phyloP scores from a whole-genome alignment of 2,888 invertebrate genomes.

The Limenitis camilla region DNA sequence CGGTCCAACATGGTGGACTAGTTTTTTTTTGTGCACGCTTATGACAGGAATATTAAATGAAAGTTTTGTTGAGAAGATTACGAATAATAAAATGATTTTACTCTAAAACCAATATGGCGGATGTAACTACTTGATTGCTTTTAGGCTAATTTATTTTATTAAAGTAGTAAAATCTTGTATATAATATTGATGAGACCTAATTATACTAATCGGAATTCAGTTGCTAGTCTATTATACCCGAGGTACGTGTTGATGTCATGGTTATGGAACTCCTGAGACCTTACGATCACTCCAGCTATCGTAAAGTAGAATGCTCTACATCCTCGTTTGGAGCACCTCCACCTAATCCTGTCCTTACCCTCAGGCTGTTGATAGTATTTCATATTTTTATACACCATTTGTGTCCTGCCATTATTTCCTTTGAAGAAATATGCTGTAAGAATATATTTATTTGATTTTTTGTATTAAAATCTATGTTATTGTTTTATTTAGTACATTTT shows the following conservation, averaged over 20 bases:
- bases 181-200: not conserved
- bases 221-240: slow-evolving; percentile 5
- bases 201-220: not conserved
- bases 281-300: slow-evolving; percentile 26
- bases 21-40: too few species aligned
- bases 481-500: not conserved
- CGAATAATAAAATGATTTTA: too few species aligned
- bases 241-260: slow-evolving; percentile 17
- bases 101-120: too few species aligned
- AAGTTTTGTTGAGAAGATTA: too few species aligned
- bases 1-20: too few species aligned
- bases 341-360: slow-evolving; percentile 30
- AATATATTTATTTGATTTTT: not conserved
- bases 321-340: slow-evolving; percentile 39
- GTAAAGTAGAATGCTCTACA: slow-evolving; percentile 36
- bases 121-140: too few species aligned
- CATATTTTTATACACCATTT: slow-evolving; percentile 35
- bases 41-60: too few species aligned
- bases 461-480: not conserved
- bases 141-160: too few species aligned
- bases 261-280: slow-evolving; percentile 29
- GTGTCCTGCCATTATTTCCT: slow-evolving; percentile 30
- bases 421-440: slow-evolving; percentile 26
- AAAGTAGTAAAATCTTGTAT: not conserved
- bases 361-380: slow-evolving; percentile 38